Base-by-base conservation (phyloP, 2,888 invertebrate genomes). In the Tenthredo notha region DNA sequence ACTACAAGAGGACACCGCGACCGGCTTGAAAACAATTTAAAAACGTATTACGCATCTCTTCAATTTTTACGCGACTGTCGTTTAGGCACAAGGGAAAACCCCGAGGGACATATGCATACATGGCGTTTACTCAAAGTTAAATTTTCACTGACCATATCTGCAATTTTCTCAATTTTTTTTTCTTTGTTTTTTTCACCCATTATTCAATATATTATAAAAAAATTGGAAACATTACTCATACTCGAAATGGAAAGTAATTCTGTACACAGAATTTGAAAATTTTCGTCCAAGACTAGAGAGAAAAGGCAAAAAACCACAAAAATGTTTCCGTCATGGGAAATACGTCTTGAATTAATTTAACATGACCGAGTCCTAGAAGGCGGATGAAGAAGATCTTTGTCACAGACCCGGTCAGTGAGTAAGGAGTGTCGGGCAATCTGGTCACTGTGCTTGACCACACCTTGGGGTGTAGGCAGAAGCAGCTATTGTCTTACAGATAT, bases 381-480 rank as follows among this genome's bases (percentile, higher is more conserved):
- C 50, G n/a, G 29, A 25, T 54, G 54, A 54, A 9, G 61, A 61
- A 61, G 80, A 80, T 80, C 77, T 54, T 77, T 40, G 77, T 77
- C 77, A 77, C 54, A 54, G 77, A 33, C 21, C 77, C n/a, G 80
- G 61, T 77, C 80, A 80, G 58, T 61, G 58, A 80, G 58, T 37
- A 61, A 47, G 40, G 67, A 67, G 83, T 67, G 83, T 67, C 67
- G 83, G 43, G 4, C 67, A 83, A 67, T 67, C 67, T 67, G 47
- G 70, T 47, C 54, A 25, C 25, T 15, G 25, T 67, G 83, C 83
- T 83, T 83, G 83, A 83, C 83, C 83, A 70, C 83, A 83, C 83
- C 83, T 83, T 50, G 83, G 37, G 83, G 67, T 83, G 83, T 83
- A 83, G 83, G 83, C 25, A 83, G 83, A 70, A 50, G 65, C n/a